Percentiles rank a stretch among this genome's conserved stretches.
phyloP scores from a whole-genome alignment of 2,797 vertebrate species.

The Pangasius djambal region DNA sequence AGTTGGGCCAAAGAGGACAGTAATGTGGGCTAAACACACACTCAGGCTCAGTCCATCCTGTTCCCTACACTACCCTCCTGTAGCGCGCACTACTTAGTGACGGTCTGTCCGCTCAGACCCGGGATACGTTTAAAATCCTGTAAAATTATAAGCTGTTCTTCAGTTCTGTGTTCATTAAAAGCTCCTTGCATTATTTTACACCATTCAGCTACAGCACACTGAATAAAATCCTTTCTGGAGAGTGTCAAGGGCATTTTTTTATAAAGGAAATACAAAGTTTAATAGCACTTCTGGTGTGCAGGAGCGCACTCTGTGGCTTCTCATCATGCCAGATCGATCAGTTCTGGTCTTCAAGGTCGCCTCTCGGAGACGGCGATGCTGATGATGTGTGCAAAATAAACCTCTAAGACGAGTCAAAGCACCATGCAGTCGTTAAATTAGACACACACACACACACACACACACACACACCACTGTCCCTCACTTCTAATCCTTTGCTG shows the following conservation, averaged over 20 bases:
- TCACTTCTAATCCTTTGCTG: neutral
- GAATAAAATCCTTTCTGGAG: neutral
- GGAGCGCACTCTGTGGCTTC: neutral
- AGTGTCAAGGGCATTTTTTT: neutral
- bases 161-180: neutral
- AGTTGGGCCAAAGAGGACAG: conserved; percentile 57
- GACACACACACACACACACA: neutral
- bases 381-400: neutral
- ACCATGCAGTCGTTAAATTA: neutral
- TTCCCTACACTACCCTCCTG: conserved; percentile 20
- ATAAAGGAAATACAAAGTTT: neutral
- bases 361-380: conserved; percentile 54
- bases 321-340: conserved; percentile 31
- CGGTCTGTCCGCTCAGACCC: neutral
- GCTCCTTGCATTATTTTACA: neutral
- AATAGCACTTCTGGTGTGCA: neutral
- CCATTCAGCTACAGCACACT: neutral
- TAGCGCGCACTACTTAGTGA: conserved; percentile 13
- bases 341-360: conserved; percentile 68
- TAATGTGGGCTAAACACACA: conserved; percentile 58
- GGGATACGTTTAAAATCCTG: neutral
- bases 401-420: conserved; percentile 1
- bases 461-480: neutral
- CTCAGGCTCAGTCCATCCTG: conserved; percentile 35
- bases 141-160: neutral